phyloP scores from a whole-genome alignment of 2,888 invertebrate genomes.

The Epiperipatus broadwayi region DNA sequence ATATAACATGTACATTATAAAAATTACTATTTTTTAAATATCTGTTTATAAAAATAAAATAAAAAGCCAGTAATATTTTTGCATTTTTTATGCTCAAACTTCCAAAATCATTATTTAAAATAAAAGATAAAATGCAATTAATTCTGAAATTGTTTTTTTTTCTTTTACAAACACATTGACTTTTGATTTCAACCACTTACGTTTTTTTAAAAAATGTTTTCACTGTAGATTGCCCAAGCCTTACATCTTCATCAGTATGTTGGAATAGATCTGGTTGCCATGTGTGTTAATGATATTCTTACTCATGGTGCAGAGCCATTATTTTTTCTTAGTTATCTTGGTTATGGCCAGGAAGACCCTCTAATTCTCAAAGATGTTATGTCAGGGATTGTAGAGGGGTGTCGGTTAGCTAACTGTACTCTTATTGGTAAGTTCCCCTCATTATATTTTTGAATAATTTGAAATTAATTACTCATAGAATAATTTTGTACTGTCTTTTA shows the following conservation, averaged over 20 bases:
- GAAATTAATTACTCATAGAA: not conserved
- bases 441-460: constrained; percentile 5
- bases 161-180: constrained; percentile 7
- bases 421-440: constrained; percentile 46
- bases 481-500: no score
- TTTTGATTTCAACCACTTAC: constrained; percentile 1
- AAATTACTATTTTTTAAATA: no score
- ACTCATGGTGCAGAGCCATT: constrained; percentile 88
- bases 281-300: constrained; percentile 91
- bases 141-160: constrained; percentile 5
- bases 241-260: constrained; percentile 57
- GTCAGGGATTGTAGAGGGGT: constrained; percentile 69
- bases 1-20: no score
- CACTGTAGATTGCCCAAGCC: constrained; percentile 52
- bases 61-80: not conserved
- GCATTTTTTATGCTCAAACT: constrained; percentile 8
- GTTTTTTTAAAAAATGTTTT: constrained; percentile 6
- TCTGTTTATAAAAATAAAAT: no score
- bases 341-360: constrained; percentile 65
- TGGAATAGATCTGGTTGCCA: constrained; percentile 87
- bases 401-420: constrained; percentile 62
- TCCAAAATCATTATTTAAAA: constrained; percentile 7
- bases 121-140: not conserved
- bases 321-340: constrained; percentile 91
- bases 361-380: constrained; percentile 35